Conservation (phyloP, 2,797 vertebrate species). For the Sardinella longiceps region DNA sequence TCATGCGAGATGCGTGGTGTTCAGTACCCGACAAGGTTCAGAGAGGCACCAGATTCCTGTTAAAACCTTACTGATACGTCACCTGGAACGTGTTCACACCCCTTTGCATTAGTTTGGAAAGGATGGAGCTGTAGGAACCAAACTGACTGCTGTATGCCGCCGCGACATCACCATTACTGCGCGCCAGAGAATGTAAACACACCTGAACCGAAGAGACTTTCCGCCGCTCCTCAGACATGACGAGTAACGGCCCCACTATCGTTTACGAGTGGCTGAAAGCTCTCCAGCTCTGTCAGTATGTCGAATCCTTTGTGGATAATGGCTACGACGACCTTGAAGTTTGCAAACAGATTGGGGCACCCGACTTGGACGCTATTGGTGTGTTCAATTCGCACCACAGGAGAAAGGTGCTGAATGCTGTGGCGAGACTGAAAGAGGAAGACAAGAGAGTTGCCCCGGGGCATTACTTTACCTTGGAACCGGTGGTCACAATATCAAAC, state of each 20-base stretch:
- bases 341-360: slow-evolving; percentile 97
- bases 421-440: slow-evolving; percentile 87
- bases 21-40: neutral
- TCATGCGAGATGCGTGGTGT: neutral
- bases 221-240: slow-evolving; percentile 67
- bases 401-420: slow-evolving; percentile 89
- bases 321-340: slow-evolving; percentile 98
- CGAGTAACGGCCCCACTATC: slow-evolving; percentile 87
- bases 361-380: slow-evolving; percentile 97
- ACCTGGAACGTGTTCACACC: neutral
- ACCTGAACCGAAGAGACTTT: slow-evolving; percentile 9
- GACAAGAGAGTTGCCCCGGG: slow-evolving; percentile 83
- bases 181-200: slow-evolving; percentile 13
- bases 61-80: neutral
- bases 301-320: slow-evolving; percentile 95
- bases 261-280: slow-evolving; percentile 97
- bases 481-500: slow-evolving; percentile 72
- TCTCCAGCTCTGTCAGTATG: slow-evolving; percentile 91
- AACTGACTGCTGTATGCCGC: neutral
- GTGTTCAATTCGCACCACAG: slow-evolving; percentile 90
- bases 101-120: neutral
- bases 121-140: neutral
- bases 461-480: slow-evolving; percentile 94
- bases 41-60: neutral
- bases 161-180: neutral